These are phyloP conservation scores for Siniperca knerii DNA, from an alignment of 2,113 vertebrate species.

Conservation along the genomic window DNA sequence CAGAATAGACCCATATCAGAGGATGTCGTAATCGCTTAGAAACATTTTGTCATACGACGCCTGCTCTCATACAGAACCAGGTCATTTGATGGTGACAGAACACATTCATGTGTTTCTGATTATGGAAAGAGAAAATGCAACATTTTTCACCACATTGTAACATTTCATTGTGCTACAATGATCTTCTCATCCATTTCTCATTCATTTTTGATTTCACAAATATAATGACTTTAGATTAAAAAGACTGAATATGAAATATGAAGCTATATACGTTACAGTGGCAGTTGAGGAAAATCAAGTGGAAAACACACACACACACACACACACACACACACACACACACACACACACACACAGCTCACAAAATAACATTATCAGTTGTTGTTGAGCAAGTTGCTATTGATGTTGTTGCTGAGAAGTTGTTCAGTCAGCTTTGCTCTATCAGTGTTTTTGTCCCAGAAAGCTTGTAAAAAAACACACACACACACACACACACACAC, in stretches of 20 bases:
- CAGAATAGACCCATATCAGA: not conserved
- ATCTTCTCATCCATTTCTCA: not conserved
- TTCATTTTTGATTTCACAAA: not conserved
- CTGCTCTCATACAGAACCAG: not conserved
- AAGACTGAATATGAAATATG: not conserved
- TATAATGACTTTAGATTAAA: not conserved
- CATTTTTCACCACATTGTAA: not conserved
- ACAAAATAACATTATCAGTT: conserved; percentile 37
- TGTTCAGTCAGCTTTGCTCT: conserved; percentile 18
- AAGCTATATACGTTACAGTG: too few relatives aligned
- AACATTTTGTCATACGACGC: not conserved
- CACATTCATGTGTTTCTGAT: not conserved
- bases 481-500: not conserved
- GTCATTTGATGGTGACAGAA: too few relatives aligned
- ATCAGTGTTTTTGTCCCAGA: conserved; percentile 44
- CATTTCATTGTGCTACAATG: not conserved
- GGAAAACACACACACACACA: not conserved
- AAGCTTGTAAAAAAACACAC: conserved; percentile 6
- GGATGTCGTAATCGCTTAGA: not conserved
- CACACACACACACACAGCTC: not conserved
- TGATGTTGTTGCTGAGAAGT: not conserved
- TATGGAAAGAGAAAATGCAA: not conserved
- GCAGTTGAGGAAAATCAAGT: not conserved
- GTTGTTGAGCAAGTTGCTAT: conserved; percentile 22
- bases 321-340: conserved; percentile 2